Percentiles rank a stretch among this genome's conserved stretches.
phyloP scores from a whole-genome alignment of 2,797 vertebrate genomes.

The Tapirus indicus region DNA sequence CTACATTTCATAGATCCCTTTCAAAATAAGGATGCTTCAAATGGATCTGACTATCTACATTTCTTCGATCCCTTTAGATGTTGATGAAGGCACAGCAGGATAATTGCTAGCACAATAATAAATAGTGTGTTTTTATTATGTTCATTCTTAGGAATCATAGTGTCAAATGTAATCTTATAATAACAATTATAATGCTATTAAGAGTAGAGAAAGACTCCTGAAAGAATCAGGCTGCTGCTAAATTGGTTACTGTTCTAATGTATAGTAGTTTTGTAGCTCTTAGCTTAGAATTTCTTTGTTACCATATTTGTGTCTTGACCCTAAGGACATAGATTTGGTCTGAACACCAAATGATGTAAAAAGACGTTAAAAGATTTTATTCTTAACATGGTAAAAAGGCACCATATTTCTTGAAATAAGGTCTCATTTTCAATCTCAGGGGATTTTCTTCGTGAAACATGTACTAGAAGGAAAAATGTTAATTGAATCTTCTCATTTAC shows the following conservation, averaged over 20 bases:
- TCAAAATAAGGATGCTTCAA: conserved; percentile 62
- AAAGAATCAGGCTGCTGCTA: background rate
- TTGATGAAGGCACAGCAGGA: conserved; percentile 16
- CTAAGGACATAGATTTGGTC: conserved; percentile 30
- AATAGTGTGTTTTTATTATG: conserved; percentile 64
- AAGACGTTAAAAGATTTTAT: conserved; percentile 72
- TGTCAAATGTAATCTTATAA: conserved; percentile 67
- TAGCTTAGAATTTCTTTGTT: conserved; percentile 46
- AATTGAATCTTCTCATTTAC: conserved; percentile 89
- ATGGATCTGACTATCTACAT: conserved; percentile 60
- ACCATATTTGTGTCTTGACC: background rate
- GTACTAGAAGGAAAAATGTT: conserved; percentile 79
- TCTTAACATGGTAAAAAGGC: conserved; percentile 57
- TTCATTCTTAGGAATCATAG: conserved; percentile 53
- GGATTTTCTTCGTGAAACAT: conserved; percentile 80
- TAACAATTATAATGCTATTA: conserved; percentile 57
- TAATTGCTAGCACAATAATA: background rate
- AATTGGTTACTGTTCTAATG: conserved; percentile 45
- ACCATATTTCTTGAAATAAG: conserved; percentile 78
- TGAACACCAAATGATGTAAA: conserved; percentile 29
- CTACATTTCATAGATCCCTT: conserved; percentile 56
- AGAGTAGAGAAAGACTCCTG: conserved; percentile 42
- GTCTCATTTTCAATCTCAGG: conserved; percentile 74
- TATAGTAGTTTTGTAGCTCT: conserved; percentile 21
- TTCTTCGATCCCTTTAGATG: conserved; percentile 32